These are phyloP conservation scores for Agriopis marginaria DNA, from an alignment of 2,888 invertebrate genomes.

Conservation along the genomic window DNA sequence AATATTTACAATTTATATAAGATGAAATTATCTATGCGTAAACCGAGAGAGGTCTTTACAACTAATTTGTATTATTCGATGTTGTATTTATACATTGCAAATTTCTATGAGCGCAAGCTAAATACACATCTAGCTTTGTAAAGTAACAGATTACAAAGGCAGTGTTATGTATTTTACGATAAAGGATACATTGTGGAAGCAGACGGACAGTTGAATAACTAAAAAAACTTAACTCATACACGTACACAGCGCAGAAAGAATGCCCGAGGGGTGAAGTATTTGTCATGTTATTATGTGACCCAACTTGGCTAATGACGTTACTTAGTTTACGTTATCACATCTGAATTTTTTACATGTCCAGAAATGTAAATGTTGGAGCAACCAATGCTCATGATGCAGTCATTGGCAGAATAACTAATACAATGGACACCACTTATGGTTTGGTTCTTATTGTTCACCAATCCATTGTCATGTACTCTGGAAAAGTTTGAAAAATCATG, in stretches of 20 bases:
- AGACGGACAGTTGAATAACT: not conserved
- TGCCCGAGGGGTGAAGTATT: no score
- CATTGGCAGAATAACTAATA: not conserved
- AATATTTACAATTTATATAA: slow-evolving; percentile 51
- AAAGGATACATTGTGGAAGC: not conserved
- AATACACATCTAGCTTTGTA: not conserved
- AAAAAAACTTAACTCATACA: not conserved
- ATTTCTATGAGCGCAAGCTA: not conserved
- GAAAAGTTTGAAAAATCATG: not conserved
- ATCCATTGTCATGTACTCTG: not conserved
- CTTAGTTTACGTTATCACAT: not conserved
- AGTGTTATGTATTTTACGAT: not conserved
- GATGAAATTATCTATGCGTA: not conserved
- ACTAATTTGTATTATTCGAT: slow-evolving; percentile 4
- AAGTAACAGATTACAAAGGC: not conserved
- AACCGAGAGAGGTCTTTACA: not conserved
- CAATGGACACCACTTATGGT: not conserved
- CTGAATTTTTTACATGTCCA: not conserved
- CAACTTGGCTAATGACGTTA: not conserved
- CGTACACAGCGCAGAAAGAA: no score
- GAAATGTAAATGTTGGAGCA: no score
- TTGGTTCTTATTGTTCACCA: no score
- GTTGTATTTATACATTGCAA: slow-evolving; percentile 16
- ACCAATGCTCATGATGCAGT: no score
- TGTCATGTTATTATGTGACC: not conserved